Base-by-base conservation (phyloP, 2,113 vertebrate genomes). In the Rhinolophus sinicus region DNA sequence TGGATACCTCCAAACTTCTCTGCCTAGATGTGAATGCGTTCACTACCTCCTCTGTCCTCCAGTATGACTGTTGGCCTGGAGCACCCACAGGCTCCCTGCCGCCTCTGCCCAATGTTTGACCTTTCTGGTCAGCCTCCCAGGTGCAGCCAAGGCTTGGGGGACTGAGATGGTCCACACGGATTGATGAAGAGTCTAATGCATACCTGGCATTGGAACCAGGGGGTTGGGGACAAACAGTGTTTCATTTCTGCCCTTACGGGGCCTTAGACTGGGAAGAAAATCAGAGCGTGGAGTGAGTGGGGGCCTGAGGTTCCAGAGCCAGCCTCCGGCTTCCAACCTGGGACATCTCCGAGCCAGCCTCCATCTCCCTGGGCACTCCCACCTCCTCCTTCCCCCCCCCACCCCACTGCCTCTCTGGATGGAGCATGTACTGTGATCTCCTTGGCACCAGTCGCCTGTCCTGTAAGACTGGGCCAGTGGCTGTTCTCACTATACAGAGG, bases 251-350 rank as follows among this genome's bases (percentile, higher is more conserved):
- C 69, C 88, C n/a, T 76, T 2, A 1, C 72, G 90, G 44, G 62
- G n/a, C 24, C 67, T 65, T 56, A 84, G 52, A n/a, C 82, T 90
- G 58, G 65, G 78, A 47, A 86, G 47, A 19, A 93, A 92, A 38
- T 62, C 78, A 82, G 54, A 95, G 19, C 10, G 5, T 72, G 65
- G 60, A 86, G 40, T 69, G 44, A 80, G 11, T 8, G 5, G 89
- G 38, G 86, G 44, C 47, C 70, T 52, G 81, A 84, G 72, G 81
- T 50, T 86, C 16, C 22, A 33, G 10, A 77, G 50, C 35, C 56
- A 89, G 93, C 83, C 35, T 87, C 92, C 62, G 56, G 47, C 93
- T 93, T 85, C 72, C 44, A 73, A 67, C 19, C 65, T 90, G 73
- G 70, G 82, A 92, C 0, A 0, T 40, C 54, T 40, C 62, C 4